A percentile compares a stretch with the other conserved stretches of the same genome.
These are phyloP conservation scores for Pelusios castaneus DNA, from an alignment of 2,113 vertebrate genomes.

Conservation along the genomic window DNA sequence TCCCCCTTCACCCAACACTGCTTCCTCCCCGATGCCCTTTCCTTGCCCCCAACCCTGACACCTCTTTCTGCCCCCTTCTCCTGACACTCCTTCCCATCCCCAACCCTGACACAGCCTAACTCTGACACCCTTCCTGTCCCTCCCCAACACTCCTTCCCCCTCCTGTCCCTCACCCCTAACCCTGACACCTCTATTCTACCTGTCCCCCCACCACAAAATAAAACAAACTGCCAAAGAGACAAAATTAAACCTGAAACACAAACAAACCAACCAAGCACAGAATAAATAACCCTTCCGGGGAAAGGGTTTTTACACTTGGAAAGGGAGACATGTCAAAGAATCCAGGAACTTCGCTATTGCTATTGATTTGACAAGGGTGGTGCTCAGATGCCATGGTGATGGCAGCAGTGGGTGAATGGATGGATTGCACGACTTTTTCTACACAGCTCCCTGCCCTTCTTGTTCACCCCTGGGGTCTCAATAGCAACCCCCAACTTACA, in stretches of 20 bases:
- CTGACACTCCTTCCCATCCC: not conserved
- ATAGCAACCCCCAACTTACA: not conserved
- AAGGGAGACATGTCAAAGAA: not conserved
- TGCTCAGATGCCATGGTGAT: not conserved
- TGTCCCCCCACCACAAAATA: not conserved
- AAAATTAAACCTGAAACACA: not conserved
- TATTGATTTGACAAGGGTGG: not conserved
- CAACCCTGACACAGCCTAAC: not conserved
- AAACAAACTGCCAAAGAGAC: not conserved
- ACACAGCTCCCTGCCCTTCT: not conserved
- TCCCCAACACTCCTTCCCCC: not conserved
- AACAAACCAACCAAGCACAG: rapidly evolving
- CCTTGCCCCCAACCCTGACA: not conserved
- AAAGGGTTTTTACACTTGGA: not conserved
- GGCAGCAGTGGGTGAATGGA: no score
- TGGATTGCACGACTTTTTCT: no score
- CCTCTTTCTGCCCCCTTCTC: not conserved
- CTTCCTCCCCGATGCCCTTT: no score
- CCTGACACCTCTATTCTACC: not conserved
- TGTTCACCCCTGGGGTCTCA: not conserved
- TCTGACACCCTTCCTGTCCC: not conserved
- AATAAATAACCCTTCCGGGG: not conserved
- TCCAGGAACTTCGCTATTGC: not conserved
- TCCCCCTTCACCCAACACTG: not conserved
- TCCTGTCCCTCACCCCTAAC: not conserved